Conservation (phyloP, 2,113 vertebrate genomes). For the Etheostoma spectabile region DNA sequence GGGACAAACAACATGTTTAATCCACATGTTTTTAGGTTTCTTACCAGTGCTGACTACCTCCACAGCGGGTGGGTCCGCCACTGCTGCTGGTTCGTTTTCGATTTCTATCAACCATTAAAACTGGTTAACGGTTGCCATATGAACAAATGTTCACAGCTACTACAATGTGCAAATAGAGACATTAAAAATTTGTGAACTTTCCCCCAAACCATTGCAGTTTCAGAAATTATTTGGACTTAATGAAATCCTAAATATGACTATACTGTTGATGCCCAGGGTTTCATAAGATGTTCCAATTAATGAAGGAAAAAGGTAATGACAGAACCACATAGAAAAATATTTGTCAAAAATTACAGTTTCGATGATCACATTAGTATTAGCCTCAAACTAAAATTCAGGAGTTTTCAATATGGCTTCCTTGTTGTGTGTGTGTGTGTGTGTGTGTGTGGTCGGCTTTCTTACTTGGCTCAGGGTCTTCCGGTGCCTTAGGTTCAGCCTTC, state of each 20-base stretch:
- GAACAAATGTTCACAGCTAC: conserved; percentile 12
- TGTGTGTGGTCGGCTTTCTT: conserved; percentile 1
- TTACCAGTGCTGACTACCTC: conserved; percentile 38
- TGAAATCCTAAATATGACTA: background rate
- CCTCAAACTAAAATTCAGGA: background rate
- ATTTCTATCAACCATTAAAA: conserved; percentile 20
- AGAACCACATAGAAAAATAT: background rate
- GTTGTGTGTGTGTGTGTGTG: background rate
- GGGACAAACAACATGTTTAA: background rate
- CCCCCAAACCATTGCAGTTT: background rate
- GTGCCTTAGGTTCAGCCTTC: background rate
- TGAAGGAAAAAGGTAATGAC: background rate
- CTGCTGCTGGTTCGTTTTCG: background rate
- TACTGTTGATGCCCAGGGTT: background rate
- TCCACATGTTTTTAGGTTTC: background rate
- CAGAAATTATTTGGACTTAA: background rate
- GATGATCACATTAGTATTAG: background rate
- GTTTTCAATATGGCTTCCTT: background rate
- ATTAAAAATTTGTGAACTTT: background rate
- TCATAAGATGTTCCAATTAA: background rate
- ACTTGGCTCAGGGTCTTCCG: conserved; percentile 31
- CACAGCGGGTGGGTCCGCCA: background rate
- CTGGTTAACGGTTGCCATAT: conserved; percentile 4
- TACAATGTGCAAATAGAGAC: background rate
- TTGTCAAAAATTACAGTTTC: background rate